phyloP scores from a whole-genome alignment of 1,140 invertebrate genomes.

The Cecropterus lyciades region DNA sequence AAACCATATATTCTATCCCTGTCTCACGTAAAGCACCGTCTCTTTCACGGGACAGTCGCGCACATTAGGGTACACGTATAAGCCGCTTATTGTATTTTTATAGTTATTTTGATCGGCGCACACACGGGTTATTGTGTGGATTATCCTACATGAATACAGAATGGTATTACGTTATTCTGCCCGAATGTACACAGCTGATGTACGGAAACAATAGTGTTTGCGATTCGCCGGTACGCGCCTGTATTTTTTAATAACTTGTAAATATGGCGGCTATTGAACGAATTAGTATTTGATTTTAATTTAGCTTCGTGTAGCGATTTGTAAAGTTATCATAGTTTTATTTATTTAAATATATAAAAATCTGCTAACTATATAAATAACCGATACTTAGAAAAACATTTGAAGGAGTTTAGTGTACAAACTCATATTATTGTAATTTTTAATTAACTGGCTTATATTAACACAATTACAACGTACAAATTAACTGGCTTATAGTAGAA shows the following conservation, averaged over 20 bases:
- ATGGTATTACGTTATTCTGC: slow-evolving; percentile 66
- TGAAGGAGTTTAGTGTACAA: too few species aligned
- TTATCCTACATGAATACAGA: slow-evolving; percentile 80
- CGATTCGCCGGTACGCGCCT: slow-evolving; percentile 61
- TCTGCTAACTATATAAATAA: too few species aligned
- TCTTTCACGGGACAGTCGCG: slow-evolving; percentile 49
- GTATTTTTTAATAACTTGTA: slow-evolving; percentile 66
- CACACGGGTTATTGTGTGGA: slow-evolving; percentile 76
- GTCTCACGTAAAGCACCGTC: slow-evolving; percentile 35
- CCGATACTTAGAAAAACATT: too few species aligned
- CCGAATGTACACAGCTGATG: slow-evolving; percentile 76
- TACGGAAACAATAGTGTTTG: slow-evolving; percentile 67
- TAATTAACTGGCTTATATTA: too few species aligned
- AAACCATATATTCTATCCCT: slow-evolving; percentile 47
- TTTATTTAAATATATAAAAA: too few species aligned
- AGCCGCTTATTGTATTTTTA: slow-evolving; percentile 82
- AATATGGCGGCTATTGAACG: slow-evolving; percentile 45
- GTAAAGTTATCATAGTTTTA: too few species aligned
- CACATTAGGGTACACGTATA: slow-evolving; percentile 73
- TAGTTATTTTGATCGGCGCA: slow-evolving; percentile 80
- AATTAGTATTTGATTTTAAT: slow-evolving; percentile 2
- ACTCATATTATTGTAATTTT: too few species aligned
- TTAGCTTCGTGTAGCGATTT: too few species aligned
- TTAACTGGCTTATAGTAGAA: too few species aligned
- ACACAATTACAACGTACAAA: too few species aligned